Evolutionary conservation across 2,888 invertebrate genomes (phyloP), one percentile per base, ranked within the genome.

Genomic region (Ellobium chinense): DNA sequence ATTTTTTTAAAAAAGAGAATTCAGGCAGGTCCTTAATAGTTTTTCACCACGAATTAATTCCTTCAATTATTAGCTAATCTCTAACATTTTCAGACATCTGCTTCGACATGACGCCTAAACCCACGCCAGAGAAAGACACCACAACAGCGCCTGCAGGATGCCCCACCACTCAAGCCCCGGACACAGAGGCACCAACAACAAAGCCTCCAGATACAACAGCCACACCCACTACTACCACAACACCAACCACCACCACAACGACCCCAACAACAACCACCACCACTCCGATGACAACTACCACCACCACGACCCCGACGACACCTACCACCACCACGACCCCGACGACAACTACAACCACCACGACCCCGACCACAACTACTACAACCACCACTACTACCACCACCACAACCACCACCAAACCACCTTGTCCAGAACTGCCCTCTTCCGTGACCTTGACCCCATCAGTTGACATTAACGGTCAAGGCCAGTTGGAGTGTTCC

Each of bases 241-340:
- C 78, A 31, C 34, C 82, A 14, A 27, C 83, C 3, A 66, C 85
- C 7, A 74, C 77, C 21, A 70, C 80, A 29, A 27, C 72, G n/a
- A 2, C 56, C 2, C 24, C 62, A 4, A 18, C 62, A 74, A 27
- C 74, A 21, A n/a, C 73, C 21, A 34, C 58, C 12, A 4, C 62
- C 2, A 24, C 56, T 5, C 24, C 62, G 12, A 63, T 65, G 63
- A 72, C 74, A 72, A 27, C 66, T n/a, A 63, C 83, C 29, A 69
- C 75, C 46, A 70, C 78, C 46, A 63, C 29, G 36, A 74, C 83
- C 7, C 60, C 82, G 4, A 80, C 66, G 1, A 83, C 81, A 12
- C 81, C 83, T n/a, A 73, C 81, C 21, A 81, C 83, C 36, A 80
- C 83, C n/a, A 74, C 85, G 24, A 78, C 85, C 12, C 68, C 81